Base-by-base conservation (phyloP, 1,140 invertebrate genomes). In the Battus philenor region DNA sequence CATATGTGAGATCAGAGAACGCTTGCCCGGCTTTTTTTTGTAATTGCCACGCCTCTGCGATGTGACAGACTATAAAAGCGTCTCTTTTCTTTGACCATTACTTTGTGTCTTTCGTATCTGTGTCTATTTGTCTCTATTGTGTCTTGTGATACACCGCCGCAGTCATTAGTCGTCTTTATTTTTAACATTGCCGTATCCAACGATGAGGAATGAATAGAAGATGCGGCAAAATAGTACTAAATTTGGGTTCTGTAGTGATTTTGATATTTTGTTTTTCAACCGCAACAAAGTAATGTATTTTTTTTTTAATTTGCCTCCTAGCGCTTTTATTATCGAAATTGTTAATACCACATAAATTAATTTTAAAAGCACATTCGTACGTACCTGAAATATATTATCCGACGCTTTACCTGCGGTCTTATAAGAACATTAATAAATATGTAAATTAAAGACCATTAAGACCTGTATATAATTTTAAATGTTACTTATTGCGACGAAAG, bases 81-180 rank as follows among this genome's bases (percentile, higher is more conserved):
- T 41, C 38, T 41, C 38, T 41, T 39, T 39, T 41, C 38, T 41
- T 27, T 41, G 38, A 41, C 38, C 38, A 41, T 41, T 41, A 27
- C 38, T 41, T 41, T 41, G 38, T 41, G 38, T 27, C 38, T 39
- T 39, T 41, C 22, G 24, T 41, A 41, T 41, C 22, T 41, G 13
- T 41, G 38, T 13, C 38, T 41, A 41, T 41, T 41, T 41, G 38
- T 41, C 38, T 41, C 38, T 41, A 41, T 41, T 41, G 38, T 41
- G 38, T 41, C 29, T 27, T 41, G 33, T 41, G 38, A 41, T 41
- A 41, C 38, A 41, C 36, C 36, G 36, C 18, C 36, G 15, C 22
- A 39, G 36, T 39, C 36, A 39, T 39, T 39, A 39, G 36, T 18
- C 36, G 20, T 39, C 36, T 39, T 39, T 39, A 39, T 39, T 39